Evolutionary conservation across 2,888 invertebrate genomes (phyloP), one percentile per base, ranked within the genome.

Genomic region (Drosophila mimica): DNA sequence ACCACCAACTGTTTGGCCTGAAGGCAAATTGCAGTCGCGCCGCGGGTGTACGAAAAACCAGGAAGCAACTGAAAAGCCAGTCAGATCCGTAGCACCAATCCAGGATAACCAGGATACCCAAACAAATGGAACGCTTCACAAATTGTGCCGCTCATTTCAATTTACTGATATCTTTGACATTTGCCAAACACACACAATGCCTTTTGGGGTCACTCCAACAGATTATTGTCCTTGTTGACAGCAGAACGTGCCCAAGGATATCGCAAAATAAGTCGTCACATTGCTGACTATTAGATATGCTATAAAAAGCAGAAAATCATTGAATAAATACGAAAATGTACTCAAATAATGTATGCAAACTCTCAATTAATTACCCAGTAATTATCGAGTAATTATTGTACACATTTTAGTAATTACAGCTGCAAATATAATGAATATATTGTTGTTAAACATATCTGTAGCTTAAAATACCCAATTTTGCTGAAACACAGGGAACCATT

Each of bases 1-100:
- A 87, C 87, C 87, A 74, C 87, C 87, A 89, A 64, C 87, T 89
- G 87, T 77, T 82, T 65, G 69, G 63, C 25, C 66, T 54, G 66
- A 82, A 81, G 79, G 90, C 83, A 88, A 87, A 87, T 83, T 81
- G 83, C 81, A 85, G 72, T 71, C 70, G 56, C 90, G 51, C 88
- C 56, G 69, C 89, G 83, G 88, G 84, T 71, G 49, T 30, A 63
- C 78, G 25, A 66, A 46, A 60, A 74, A 52, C 75, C 66, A 64
- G 72, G 66, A 77, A 78, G 66, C 69, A 70, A 76, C 79, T 71
- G 49, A 52, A 70, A 79, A 70, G 67, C 57, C 62, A 54, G 48
- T 70, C 72, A 57, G 40, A 75, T 78, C 70, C 82, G 72, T 48
- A 75, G 67, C 68, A 70, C 57, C 62, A 64, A 53, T 30, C 43